Percentiles rank a stretch among this genome's conserved stretches.
phyloP scores from a whole-genome alignment of 2,113 vertebrate genomes.

The Murina feae region DNA sequence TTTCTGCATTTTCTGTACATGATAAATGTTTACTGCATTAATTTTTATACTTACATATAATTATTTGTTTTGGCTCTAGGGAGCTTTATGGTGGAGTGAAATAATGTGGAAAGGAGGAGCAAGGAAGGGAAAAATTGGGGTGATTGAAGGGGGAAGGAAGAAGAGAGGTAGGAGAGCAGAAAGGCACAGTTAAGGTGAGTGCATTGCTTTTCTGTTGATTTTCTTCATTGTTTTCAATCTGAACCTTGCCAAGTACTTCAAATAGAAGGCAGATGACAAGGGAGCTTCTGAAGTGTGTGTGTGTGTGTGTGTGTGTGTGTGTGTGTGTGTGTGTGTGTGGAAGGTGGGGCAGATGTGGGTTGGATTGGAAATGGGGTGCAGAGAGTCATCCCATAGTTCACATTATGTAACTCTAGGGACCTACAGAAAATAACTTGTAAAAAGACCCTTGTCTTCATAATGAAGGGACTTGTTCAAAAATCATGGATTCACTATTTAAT shows the following conservation, averaged over 20 bases:
- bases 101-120: neutral
- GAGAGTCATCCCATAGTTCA: neutral
- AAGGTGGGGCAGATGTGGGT: fast-evolving
- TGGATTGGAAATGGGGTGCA: fast-evolving
- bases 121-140: neutral
- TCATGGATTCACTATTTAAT: neutral
- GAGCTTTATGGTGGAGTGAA: neutral
- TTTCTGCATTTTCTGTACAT: neutral
- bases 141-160: fast-evolving
- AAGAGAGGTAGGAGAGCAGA: neutral
- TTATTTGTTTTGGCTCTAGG: neutral
- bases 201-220: neutral
- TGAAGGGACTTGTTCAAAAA: neutral
- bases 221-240: neutral
- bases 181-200: neutral
- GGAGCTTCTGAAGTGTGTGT: neutral
- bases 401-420: neutral
- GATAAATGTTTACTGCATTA: neutral
- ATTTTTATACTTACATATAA: neutral
- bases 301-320: too few relatives aligned
- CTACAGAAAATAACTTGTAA: neutral
- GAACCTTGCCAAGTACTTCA: neutral
- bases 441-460: neutral
- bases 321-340: fast-evolving
- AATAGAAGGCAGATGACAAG: neutral